These are phyloP conservation scores for Drosophila oshimai DNA, from an alignment of 1,140 invertebrate genomes.

Conservation along the genomic window DNA sequence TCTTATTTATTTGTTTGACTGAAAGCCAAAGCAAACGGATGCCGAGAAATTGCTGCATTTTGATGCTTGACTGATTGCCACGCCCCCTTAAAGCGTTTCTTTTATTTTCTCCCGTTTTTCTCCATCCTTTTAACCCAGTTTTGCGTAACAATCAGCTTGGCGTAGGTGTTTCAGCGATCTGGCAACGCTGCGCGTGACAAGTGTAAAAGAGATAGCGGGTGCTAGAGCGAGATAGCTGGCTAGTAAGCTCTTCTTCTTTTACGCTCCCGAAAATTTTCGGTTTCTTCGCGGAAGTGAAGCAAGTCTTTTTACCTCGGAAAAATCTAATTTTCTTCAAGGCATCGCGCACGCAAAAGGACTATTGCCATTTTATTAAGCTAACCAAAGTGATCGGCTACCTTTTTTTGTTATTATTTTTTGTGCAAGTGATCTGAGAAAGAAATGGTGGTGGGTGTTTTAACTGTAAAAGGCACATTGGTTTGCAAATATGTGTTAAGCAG, in stretches of 20 bases:
- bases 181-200: not conserved
- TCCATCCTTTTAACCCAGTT: not conserved
- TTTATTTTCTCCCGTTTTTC: not conserved
- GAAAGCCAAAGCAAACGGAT: constrained; percentile 51
- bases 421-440: not conserved
- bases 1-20: constrained; percentile 76
- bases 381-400: not conserved
- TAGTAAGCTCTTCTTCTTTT: no score
- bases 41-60: constrained; percentile 63
- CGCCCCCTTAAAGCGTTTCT: not conserved
- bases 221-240: not conserved
- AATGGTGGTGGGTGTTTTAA: not conserved
- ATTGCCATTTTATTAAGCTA: not conserved
- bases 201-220: not conserved
- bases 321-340: not conserved
- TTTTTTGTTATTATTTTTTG: not conserved
- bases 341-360: not conserved
- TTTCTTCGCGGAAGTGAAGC: not conserved
- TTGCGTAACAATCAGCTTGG: not conserved
- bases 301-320: not conserved
- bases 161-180: not conserved
- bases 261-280: not conserved
- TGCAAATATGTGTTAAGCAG: no score
- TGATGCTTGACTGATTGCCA: constrained; percentile 75
- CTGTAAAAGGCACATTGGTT: no score